Conservation (phyloP, 2,113 vertebrate genomes). For the Mastomys coucha region DNA sequence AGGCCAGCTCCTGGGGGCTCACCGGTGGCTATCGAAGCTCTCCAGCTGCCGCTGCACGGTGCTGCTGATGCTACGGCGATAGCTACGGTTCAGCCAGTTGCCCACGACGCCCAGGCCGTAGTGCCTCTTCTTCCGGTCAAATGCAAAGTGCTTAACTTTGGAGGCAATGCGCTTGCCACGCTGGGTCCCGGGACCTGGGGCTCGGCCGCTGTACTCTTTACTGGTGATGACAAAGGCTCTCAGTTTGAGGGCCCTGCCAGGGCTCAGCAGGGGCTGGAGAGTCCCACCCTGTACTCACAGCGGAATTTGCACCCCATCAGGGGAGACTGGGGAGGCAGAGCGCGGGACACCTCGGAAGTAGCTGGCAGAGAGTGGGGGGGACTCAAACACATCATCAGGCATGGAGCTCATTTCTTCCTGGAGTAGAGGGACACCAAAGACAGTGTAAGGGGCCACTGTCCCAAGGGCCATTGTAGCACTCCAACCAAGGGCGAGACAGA, state of each 20-base stretch:
- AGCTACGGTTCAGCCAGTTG: slow-evolving; percentile 95
- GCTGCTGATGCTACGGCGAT: slow-evolving; percentile 95
- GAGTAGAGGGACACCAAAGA: slow-evolving; percentile 72
- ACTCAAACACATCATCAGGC: slow-evolving; percentile 97
- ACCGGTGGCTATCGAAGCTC: slow-evolving; percentile 96
- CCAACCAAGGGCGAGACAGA: not conserved
- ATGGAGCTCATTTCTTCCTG: slow-evolving; percentile 94
- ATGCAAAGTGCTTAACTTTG: slow-evolving; percentile 95
- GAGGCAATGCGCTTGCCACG: slow-evolving; percentile 94
- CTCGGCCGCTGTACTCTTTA: slow-evolving; percentile 80
- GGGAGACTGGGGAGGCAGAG: slow-evolving; percentile 83
- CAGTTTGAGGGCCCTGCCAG: not conserved
- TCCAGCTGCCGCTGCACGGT: slow-evolving; percentile 95
- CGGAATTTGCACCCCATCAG: slow-evolving; percentile 80
- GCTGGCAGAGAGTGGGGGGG: slow-evolving; percentile 92
- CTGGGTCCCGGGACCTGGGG: accelerated
- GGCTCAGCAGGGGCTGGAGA: not conserved
- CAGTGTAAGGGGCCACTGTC: not conserved
- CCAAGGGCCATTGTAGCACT: accelerated
- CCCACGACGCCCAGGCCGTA: slow-evolving; percentile 97
- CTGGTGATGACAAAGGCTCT: slow-evolving; percentile 72
- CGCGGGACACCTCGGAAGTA: slow-evolving; percentile 80
- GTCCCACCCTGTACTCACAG: slow-evolving; percentile 86
- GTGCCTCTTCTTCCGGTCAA: slow-evolving; percentile 94
- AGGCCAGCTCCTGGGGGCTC: not conserved